A percentile compares a stretch with the other conserved stretches of the same genome.
phyloP scores from a whole-genome alignment of 2,797 vertebrate species.

The Mus spretus region DNA sequence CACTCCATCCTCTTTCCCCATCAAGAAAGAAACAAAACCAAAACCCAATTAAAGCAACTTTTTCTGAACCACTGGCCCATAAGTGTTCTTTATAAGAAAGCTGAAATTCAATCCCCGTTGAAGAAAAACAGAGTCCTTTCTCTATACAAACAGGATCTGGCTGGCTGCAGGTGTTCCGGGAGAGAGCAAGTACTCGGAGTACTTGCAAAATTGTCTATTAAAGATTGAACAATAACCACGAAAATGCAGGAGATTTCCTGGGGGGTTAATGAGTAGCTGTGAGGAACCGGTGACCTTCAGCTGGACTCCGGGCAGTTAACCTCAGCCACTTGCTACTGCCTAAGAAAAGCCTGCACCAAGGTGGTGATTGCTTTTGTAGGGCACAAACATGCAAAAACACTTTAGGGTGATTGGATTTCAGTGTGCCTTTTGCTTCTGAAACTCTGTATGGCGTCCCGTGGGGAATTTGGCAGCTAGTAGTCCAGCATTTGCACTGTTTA shows the following conservation, averaged over 20 bases:
- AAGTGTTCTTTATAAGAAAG: constrained; percentile 55
- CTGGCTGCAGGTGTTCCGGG: constrained; percentile 68
- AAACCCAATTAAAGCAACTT: constrained; percentile 56
- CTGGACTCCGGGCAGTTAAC: constrained; percentile 65
- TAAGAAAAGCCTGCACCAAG: constrained; percentile 27
- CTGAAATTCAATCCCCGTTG: constrained; percentile 73
- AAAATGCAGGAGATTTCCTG: constrained; percentile 66
- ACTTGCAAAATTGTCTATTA: constrained; percentile 73
- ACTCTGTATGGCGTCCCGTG: not conserved
- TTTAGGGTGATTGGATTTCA: constrained; percentile 67
- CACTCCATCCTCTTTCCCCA: not conserved
- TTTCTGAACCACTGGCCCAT: constrained; percentile 56
- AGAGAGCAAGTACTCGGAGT: constrained; percentile 67
- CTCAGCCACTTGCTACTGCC: constrained; percentile 37
- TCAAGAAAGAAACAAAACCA: constrained; percentile 39
- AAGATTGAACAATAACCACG: constrained; percentile 74
- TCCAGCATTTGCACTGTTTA: not conserved
- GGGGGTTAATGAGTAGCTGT: constrained; percentile 76
- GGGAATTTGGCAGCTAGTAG: constrained; percentile 53
- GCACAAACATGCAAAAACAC: constrained; percentile 9
- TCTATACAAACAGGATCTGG: constrained; percentile 56
- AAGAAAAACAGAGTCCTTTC: constrained; percentile 66
- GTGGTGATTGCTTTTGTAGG: constrained; percentile 64
- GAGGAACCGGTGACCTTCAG: constrained; percentile 62
- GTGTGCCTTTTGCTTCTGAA: constrained; percentile 76